Evolutionary conservation across 2,888 invertebrate species (phyloP).

Genomic region (Tenthredo distinguenda): DNA sequence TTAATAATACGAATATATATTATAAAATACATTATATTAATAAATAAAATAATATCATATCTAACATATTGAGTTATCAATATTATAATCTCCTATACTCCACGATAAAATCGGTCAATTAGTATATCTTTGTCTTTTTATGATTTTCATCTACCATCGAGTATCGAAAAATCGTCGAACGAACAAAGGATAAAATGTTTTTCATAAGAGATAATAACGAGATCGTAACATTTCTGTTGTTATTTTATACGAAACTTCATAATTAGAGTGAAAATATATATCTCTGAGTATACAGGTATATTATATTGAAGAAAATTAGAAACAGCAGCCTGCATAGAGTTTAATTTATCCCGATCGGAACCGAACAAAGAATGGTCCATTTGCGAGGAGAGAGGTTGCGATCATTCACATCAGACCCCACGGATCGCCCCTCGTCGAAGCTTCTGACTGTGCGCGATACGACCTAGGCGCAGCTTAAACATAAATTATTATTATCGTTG

Average conservation of each 20-base stretch:
- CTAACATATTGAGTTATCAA: constrained; percentile 19
- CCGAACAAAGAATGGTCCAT: constrained; percentile 35
- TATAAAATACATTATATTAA: constrained; percentile 72
- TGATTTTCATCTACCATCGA: background rate
- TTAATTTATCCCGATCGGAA: constrained; percentile 28
- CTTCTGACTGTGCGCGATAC: constrained; percentile 19
- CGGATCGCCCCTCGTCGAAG: constrained; percentile 21
- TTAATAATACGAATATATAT: constrained; percentile 68
- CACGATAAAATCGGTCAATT: background rate
- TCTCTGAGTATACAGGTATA: background rate
- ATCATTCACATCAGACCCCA: constrained; percentile 34
- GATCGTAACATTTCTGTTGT: too few species aligned
- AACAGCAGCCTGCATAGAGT: constrained; percentile 1
- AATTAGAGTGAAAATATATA: background rate
- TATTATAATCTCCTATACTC: background rate
- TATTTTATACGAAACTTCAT: background rate
- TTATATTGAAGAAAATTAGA: background rate
- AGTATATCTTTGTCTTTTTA: background rate
- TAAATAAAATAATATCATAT: constrained; percentile 53
- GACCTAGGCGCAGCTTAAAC: constrained; percentile 21
- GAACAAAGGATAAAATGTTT: background rate
- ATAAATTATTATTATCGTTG: constrained; percentile 34
- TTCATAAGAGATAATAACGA: background rate
- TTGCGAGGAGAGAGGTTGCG: constrained; percentile 17
- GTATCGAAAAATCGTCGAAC: background rate